A percentile compares a stretch with the other conserved stretches of the same genome.
Evolutionary conservation across 2,797 vertebrate genomes (phyloP).

Genomic region (Dicrostonyx torquatus): DNA sequence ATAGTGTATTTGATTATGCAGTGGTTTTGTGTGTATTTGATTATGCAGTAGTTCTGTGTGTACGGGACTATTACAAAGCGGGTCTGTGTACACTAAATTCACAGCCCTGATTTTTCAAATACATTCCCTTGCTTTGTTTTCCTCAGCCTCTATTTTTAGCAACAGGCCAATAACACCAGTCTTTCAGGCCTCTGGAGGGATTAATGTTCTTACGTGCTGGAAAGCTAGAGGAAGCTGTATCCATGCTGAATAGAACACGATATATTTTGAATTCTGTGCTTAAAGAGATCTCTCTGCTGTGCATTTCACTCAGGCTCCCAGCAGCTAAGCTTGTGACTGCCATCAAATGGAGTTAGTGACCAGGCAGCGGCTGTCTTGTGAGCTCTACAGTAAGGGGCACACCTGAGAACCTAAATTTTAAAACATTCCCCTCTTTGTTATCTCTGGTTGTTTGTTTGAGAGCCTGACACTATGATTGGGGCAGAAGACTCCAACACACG

Average conservation of each 20-base stretch:
- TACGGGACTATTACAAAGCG: constrained; percentile 20
- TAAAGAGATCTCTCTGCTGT: constrained; percentile 9
- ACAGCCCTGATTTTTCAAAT: constrained; percentile 27
- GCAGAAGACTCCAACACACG: constrained; percentile 1
- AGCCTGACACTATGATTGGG: constrained; percentile 69
- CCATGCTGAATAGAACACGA: constrained; percentile 10
- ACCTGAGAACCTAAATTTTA: constrained; percentile 71
- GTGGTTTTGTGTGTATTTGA: constrained; percentile 60
- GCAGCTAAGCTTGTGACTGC: not conserved
- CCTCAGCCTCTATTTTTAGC: constrained; percentile 57
- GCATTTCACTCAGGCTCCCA: constrained; percentile 4
- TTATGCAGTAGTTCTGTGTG: constrained; percentile 49
- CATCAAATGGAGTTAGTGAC: constrained; percentile 57
- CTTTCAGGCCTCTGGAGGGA: constrained; percentile 29
- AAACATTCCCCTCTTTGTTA: constrained; percentile 69
- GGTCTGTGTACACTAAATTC: not conserved
- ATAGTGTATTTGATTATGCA: constrained; percentile 70
- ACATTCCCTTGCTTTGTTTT: constrained; percentile 26
- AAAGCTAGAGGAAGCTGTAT: constrained; percentile 26
- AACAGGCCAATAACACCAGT: not conserved
- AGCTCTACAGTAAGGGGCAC: constrained; percentile 64
- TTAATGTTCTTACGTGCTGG: not conserved
- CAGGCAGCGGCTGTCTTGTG: constrained; percentile 38
- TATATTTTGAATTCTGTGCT: not conserved
- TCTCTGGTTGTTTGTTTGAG: constrained; percentile 68